Base-by-base conservation (phyloP, 2,888 invertebrate species). In the Eupithecia inturbata region DNA sequence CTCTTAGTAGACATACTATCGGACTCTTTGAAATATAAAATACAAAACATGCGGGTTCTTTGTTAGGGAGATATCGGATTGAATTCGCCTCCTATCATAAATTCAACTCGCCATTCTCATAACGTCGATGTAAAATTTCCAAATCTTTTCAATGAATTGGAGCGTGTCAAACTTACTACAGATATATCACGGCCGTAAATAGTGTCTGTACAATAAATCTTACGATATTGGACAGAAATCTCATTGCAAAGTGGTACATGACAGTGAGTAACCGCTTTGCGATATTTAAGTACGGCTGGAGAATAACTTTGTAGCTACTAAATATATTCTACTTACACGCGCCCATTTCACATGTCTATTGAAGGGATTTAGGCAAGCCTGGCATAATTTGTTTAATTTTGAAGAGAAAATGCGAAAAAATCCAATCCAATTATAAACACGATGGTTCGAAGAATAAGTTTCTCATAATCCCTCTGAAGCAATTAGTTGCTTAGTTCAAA, bases 151-250 rank as follows among this genome's bases (percentile, higher is more conserved):
- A 67, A 71, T 53, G 78, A 71, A 77, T 75, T 70, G 71, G 75
- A 71, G 49, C 73, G 49, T 71, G 74, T 75, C 72, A 75, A 74
- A 76, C 76, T 80, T 80, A 80, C 71, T 72, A 72, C 71, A 79
- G 77, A 78, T 77, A 79, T 76, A 78, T 76, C 76, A 73, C 67
- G 53, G 68, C 64, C 73, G 76, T 78, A 79, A 78, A 81, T 80
- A 79, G 78, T 79, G 74, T 71, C 77, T 78, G 77, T 74, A 71
- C 70, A 72, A 80, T 82, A 80, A 82, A 82, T 82, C 80, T 80
- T 76, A 72, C 74, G 77, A 79, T 78, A 82, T 80, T 80, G 80
- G 80, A 80, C 81, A 78, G 81, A 79, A 82, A 80, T 80, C 80
- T 79, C 79, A 80, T 80, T 78, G 79, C 80, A 80, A 79, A 78